Percentiles rank a stretch among this genome's conserved stretches.
phyloP scores from a whole-genome alignment of 1,140 invertebrate genomes.

The Cyphomyrmex costatus region DNA sequence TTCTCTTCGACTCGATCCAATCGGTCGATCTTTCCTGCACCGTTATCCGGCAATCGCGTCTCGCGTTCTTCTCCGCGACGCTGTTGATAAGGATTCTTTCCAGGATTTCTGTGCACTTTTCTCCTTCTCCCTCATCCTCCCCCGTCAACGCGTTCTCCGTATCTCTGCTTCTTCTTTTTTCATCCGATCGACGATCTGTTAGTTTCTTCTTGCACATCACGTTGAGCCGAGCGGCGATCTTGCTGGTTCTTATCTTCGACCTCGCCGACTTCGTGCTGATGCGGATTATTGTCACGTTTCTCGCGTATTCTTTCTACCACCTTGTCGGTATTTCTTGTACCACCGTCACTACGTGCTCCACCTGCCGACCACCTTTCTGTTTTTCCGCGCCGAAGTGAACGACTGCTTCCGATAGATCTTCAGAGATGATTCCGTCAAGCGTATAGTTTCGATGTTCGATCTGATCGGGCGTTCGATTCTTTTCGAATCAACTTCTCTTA shows the following conservation, averaged over 20 bases:
- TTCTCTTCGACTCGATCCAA: background rate
- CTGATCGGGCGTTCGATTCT: background rate
- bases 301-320: constrained; percentile 47
- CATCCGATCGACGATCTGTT: constrained; percentile 36
- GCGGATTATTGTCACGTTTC: constrained; percentile 64
- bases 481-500: background rate
- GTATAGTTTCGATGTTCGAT: background rate
- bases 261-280: constrained; percentile 22
- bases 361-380: constrained; percentile 3
- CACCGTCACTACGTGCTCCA: constrained; percentile 29
- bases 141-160: background rate
- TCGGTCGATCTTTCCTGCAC: background rate
- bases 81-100: constrained; percentile 55
- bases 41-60: constrained; percentile 11
- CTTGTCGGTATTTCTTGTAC: constrained; percentile 33
- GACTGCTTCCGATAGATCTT: constrained; percentile 36
- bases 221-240: constrained; percentile 50
- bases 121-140: background rate
- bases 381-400: background rate
- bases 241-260: constrained; percentile 40
- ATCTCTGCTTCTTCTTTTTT: constrained; percentile 31
- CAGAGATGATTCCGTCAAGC: constrained; percentile 9
- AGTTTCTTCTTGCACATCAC: constrained; percentile 58
- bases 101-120: background rate
- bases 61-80: background rate